A percentile compares a stretch with the other conserved stretches of the same genome.
Evolutionary conservation across 2,113 vertebrate species (phyloP).

Genomic region (Psittacula cyanocephala): DNA sequence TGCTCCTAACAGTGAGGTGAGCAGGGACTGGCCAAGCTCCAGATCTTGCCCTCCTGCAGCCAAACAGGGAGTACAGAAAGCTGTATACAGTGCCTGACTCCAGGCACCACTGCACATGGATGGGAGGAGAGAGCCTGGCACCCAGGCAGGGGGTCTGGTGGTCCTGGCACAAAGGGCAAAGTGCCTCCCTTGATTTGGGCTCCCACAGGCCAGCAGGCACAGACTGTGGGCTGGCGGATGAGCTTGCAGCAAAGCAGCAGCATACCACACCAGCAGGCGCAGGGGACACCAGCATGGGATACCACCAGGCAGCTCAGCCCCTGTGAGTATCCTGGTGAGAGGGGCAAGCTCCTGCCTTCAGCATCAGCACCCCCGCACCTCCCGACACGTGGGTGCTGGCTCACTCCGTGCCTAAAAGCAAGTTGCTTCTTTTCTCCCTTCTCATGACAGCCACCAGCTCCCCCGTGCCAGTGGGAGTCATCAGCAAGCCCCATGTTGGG

Average conservation of each 20-base stretch:
- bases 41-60: background rate
- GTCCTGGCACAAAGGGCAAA: background rate
- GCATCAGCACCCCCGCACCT: background rate
- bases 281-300: background rate
- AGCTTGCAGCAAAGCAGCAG: background rate
- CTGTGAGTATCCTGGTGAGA: background rate
- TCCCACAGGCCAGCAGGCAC: background rate
- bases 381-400: background rate
- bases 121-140: background rate
- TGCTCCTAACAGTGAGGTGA: background rate
- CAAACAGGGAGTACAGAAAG: background rate
- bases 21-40: rapidly evolving
- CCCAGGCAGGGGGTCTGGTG: background rate
- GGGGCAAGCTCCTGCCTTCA: background rate
- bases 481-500: background rate
- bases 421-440: background rate
- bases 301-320: background rate
- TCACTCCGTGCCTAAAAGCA: background rate
- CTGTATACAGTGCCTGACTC: background rate
- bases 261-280: background rate
- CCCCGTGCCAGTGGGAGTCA: background rate
- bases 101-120: rapidly evolving
- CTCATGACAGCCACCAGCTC: background rate
- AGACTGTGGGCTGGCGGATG: background rate
- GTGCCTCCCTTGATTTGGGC: rapidly evolving